Evolutionary conservation across 2,797 vertebrate species (phyloP).

Genomic region (Diceros bicornis): DNA sequence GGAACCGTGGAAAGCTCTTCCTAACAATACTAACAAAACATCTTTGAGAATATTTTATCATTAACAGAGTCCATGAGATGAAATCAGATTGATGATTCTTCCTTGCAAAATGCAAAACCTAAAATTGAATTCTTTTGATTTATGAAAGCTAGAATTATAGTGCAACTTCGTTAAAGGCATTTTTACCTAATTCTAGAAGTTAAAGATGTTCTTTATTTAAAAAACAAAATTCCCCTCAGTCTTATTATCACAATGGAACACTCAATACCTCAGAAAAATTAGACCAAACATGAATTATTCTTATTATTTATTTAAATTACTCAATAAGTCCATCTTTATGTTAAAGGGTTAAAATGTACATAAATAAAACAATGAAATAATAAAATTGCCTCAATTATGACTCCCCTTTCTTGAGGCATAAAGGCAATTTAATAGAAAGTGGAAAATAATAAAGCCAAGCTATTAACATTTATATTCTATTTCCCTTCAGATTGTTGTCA

Average conservation of each 20-base stretch:
- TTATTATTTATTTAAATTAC: slow-evolving; percentile 40
- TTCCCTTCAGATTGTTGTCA: background rate
- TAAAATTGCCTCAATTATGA: slow-evolving; percentile 1
- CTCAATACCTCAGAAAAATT: background rate
- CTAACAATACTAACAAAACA: slow-evolving; percentile 83
- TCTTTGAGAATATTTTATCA: slow-evolving; percentile 83
- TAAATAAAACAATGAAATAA: slow-evolving; percentile 57
- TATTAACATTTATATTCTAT: background rate
- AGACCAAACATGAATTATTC: slow-evolving; percentile 37
- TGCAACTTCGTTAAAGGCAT: slow-evolving; percentile 14
- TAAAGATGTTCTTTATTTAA: slow-evolving; percentile 32
- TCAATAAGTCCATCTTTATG: slow-evolving; percentile 30
- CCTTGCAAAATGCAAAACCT: slow-evolving; percentile 68
- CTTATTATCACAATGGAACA: slow-evolving; percentile 35
- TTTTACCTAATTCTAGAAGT: slow-evolving; percentile 25
- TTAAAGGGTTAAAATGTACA: slow-evolving; percentile 33
- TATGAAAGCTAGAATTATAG: slow-evolving; percentile 1
- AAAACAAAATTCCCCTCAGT: background rate
- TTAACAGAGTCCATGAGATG: slow-evolving; percentile 49
- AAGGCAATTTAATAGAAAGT: background rate
- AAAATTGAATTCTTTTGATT: slow-evolving; percentile 38
- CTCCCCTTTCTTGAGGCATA: slow-evolving; percentile 17
- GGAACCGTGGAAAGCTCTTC: slow-evolving; percentile 80
- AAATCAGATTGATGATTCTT: slow-evolving; percentile 63
- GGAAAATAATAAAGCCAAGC: slow-evolving; percentile 44